These are phyloP conservation scores for Coptodon bakossiorum DNA, from an alignment of 2,113 vertebrate genomes.

Conservation along the genomic window DNA sequence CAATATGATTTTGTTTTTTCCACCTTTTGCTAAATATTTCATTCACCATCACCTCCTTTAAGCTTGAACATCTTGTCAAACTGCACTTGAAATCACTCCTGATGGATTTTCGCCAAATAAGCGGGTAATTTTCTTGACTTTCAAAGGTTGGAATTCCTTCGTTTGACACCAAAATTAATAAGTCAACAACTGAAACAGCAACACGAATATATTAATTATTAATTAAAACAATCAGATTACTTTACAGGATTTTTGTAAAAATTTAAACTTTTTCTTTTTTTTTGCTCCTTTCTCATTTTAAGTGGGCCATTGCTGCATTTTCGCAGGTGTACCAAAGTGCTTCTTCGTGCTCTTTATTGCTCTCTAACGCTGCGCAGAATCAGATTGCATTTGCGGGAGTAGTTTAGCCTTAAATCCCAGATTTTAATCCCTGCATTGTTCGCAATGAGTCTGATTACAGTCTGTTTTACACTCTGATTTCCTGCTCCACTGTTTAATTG, in stretches of 20 bases:
- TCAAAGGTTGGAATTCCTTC: accelerated
- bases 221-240: neutral
- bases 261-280: neutral
- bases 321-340: neutral
- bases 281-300: neutral
- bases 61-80: neutral
- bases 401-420: neutral
- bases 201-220: neutral
- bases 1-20: neutral
- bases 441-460: neutral
- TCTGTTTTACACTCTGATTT: neutral
- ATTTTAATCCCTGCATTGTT: neutral
- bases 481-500: neutral
- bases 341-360: neutral
- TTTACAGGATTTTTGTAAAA: neutral
- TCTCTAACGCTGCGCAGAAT: neutral
- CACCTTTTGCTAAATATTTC: neutral
- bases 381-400: neutral
- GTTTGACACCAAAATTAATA: neutral
- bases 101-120: neutral
- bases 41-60: neutral
- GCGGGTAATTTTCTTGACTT: neutral
- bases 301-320: neutral
- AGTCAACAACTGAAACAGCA: neutral
- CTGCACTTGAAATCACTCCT: accelerated